These are phyloP conservation scores for Cygnus buccinator DNA, from an alignment of 2,113 vertebrate species.

Conservation along the genomic window DNA sequence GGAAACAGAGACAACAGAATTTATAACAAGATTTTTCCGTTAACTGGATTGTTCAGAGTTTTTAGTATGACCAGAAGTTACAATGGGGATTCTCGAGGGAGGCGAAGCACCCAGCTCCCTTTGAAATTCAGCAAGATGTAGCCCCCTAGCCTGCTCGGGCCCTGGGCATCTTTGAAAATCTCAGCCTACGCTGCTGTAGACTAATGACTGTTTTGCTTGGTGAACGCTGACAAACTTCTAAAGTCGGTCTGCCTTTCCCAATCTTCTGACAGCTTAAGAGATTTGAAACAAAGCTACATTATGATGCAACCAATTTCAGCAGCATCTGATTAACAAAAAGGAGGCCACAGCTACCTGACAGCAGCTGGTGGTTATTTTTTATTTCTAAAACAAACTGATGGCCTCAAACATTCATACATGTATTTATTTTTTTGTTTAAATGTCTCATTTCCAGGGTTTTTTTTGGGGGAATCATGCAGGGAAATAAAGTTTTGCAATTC, in stretches of 20 bases:
- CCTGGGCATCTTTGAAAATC: background rate
- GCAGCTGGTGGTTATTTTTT: background rate
- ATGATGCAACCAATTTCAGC: conserved; percentile 62
- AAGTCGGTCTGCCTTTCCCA: conserved; percentile 24
- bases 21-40: background rate
- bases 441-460: conserved; percentile 41
- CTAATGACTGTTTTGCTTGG: conserved; percentile 54
- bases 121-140: background rate
- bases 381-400: conserved; percentile 12
- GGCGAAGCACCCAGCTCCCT: background rate
- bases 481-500: conserved; percentile 69
- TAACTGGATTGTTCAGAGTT: background rate
- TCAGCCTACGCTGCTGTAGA: background rate
- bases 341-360: conserved; percentile 48
- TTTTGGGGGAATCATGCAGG: background rate
- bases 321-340: conserved; percentile 51
- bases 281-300: conserved; percentile 56
- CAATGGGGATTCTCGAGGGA: background rate
- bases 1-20: background rate
- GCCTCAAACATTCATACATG: conserved; percentile 32
- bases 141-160: background rate
- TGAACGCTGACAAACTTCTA: conserved; percentile 38
- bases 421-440: conserved; percentile 55
- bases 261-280: conserved; percentile 58
- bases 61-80: background rate